Base-by-base conservation (phyloP, 2,888 invertebrate genomes). In the Volucella inanis region DNA sequence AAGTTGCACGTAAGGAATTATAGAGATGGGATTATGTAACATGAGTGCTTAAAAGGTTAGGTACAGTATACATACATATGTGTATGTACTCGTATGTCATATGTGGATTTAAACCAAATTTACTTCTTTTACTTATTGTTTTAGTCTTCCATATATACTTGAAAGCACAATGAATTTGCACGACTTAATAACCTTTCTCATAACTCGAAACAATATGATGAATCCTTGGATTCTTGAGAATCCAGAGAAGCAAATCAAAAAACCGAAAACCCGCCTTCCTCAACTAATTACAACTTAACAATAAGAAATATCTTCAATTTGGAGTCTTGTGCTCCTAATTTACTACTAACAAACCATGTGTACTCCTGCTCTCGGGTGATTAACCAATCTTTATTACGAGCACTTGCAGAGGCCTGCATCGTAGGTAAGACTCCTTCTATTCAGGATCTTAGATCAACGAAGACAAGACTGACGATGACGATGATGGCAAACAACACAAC, bases 361-460 rank as follows among this genome's bases (percentile, higher is more conserved):
- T 52, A 57, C 57, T 64, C 31, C 39, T 39, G 59, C 22, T 72
- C 77, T 82, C 31, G 31, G 54, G 71, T 82, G 82, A 82, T 78
- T 82, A 82, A 72, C 82, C 65, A 77, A 82, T 77, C 61, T 78
- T 71, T 18, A 71, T 71, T 77, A 59, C 64, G 41, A 31, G 31
- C 31, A 31, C 6, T 31, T 64, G 64, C 64, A 59, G 39, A 31
- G 6, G 68, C 61, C 75, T 18, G 52, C 50, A 59, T 12, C 49
- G 18, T n/a, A 64, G 39, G 47, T 38, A 41, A 52, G 45, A 39
- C 22, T 14, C 18, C 55, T 31, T 15, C 59, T 61, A 22, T 39
- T 45, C 54, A 67, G 38, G 41, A 43, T 52, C 64, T n/a, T 39
- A 6, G 8, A 52, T 4, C 9, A 39, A 38, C n/a, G 62, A n/a